Percentiles rank a stretch among this genome's conserved stretches.
Evolutionary conservation across 2,113 vertebrate genomes (phyloP).

Genomic region (Spizaetus ornatus): DNA sequence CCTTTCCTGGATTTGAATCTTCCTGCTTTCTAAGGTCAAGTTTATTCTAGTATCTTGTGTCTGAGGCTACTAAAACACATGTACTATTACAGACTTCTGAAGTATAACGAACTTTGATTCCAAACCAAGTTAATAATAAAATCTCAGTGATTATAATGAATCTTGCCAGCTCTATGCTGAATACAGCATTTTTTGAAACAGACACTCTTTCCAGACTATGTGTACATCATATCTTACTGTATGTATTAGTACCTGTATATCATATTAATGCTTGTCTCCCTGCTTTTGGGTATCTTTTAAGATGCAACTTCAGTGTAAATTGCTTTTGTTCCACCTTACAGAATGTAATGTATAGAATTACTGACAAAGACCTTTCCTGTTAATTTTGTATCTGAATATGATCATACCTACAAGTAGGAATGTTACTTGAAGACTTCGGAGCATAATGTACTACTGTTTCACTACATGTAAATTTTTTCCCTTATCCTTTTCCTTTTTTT

Average conservation of each 20-base stretch:
- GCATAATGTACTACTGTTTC: not conserved
- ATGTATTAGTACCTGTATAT: not conserved
- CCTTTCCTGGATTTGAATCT: constrained; percentile 10
- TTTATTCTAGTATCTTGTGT: not conserved
- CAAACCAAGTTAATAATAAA: not conserved
- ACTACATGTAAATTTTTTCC: not conserved
- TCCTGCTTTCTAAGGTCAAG: not conserved
- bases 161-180: not conserved
- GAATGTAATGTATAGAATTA: not conserved
- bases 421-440: not conserved
- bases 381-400: not conserved
- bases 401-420: not conserved
- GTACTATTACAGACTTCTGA: not conserved
- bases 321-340: not conserved
- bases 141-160: not conserved
- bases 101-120: not conserved
- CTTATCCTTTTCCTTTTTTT: not conserved
- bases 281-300: not conserved
- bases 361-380: not conserved
- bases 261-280: not conserved
- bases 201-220: not conserved
- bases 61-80: not conserved
- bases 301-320: not conserved
- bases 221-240: not conserved
- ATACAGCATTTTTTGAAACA: not conserved